phyloP scores from a whole-genome alignment of 2,797 vertebrate species.

The Champsocephalus esox region DNA sequence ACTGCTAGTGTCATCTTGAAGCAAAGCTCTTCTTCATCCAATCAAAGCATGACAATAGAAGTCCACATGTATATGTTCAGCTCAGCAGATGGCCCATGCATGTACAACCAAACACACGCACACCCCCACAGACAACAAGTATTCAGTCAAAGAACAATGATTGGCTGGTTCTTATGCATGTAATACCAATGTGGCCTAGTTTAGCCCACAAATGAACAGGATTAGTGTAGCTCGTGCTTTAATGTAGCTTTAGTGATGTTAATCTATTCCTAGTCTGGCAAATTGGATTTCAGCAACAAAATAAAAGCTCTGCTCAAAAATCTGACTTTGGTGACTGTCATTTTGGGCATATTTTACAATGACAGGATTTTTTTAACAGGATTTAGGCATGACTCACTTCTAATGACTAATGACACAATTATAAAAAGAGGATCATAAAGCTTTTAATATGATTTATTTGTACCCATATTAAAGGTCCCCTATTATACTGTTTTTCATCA shows the following conservation, averaged over 20 bases:
- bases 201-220: conserved; percentile 74
- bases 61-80: conserved; percentile 34
- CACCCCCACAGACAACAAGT: conserved; percentile 31
- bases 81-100: conserved; percentile 69
- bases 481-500: background rate
- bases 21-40: conserved; percentile 33
- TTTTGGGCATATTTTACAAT: conserved; percentile 47
- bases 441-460: conserved; percentile 9
- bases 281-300: conserved; percentile 63
- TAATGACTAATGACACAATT: conserved; percentile 6
- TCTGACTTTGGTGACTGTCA: conserved; percentile 42
- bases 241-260: conserved; percentile 63
- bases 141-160: conserved; percentile 70
- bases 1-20: conserved; percentile 20
- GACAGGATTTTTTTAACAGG: conserved; percentile 42
- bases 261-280: conserved; percentile 63
- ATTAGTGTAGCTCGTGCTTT: conserved; percentile 68
- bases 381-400: conserved; percentile 38
- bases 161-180: conserved; percentile 72
- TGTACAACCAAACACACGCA: conserved; percentile 34
- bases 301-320: conserved; percentile 49
- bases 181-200: conserved; percentile 80
- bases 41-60: conserved; percentile 39
- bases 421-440: background rate
- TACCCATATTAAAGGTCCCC: background rate